Evolutionary conservation across 1,140 invertebrate species (phyloP).

Genomic region (Pseudomyrmex pallidus): DNA sequence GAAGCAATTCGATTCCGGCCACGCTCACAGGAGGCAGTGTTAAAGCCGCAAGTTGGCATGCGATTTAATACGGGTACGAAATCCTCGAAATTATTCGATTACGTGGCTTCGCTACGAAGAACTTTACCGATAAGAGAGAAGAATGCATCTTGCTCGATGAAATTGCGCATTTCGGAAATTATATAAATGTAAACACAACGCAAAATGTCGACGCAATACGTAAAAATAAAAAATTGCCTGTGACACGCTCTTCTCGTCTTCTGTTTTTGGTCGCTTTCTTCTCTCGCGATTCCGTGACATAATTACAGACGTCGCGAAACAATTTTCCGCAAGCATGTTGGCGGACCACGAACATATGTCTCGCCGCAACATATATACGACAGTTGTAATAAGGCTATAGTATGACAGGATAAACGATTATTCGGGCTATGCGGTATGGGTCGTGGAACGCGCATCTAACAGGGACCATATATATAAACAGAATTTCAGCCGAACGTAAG

Average conservation of each 20-base stretch:
- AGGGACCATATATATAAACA: conserved; percentile 17
- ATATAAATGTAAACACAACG: conserved; percentile 20
- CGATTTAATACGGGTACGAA: conserved; percentile 51
- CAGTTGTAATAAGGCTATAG: conserved; percentile 47
- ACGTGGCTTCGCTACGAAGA: conserved; percentile 22
- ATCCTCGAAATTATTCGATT: conserved; percentile 57
- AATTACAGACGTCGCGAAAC: conserved; percentile 27
- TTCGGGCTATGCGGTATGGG: conserved; percentile 13
- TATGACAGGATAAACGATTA: conserved; percentile 37
- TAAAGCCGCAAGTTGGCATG: conserved; percentile 40
- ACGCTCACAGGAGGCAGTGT: conserved; percentile 20
- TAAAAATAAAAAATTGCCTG: conserved; percentile 49
- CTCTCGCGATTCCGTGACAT: conserved; percentile 1
- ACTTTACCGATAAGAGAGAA: conserved; percentile 33
- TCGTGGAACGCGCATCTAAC: conserved; percentile 22
- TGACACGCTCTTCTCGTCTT: not conserved
- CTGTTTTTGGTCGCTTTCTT: not conserved
- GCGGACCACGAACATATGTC: not conserved
- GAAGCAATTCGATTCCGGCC: conserved; percentile 34
- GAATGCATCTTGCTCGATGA: conserved; percentile 11
- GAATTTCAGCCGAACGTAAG: conserved; percentile 46
- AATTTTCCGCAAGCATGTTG: conserved; percentile 25
- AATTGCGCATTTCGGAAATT: conserved; percentile 3
- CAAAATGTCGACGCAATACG: conserved; percentile 13
- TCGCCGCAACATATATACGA: conserved; percentile 26